These are phyloP conservation scores for Grus americana DNA, from an alignment of 2,113 vertebrate genomes.

Conservation along the genomic window DNA sequence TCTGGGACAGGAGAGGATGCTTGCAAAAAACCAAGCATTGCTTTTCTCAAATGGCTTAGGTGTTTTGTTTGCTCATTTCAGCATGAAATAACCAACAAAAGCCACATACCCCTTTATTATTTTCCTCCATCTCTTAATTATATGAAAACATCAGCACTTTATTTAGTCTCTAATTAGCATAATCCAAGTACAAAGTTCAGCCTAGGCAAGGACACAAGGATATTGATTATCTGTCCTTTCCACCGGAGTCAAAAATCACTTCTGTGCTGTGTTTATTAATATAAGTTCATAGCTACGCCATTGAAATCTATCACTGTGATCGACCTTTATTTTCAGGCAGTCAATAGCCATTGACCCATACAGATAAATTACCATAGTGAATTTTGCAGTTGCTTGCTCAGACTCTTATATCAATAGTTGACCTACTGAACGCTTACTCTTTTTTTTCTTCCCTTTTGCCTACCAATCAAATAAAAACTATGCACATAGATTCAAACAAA, in stretches of 20 bases:
- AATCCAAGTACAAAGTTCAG: conserved; percentile 66
- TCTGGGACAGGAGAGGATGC: not conserved
- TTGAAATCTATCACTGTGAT: conserved; percentile 64
- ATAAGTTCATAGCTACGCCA: conserved; percentile 52
- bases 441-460: not conserved
- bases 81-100: not conserved
- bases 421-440: conserved; percentile 20
- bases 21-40: not conserved
- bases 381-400: conserved; percentile 64
- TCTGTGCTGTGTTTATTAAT: conserved; percentile 63
- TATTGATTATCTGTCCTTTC: conserved; percentile 72
- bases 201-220: conserved; percentile 21
- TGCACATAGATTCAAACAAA: not conserved
- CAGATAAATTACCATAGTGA: conserved; percentile 63
- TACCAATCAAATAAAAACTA: not conserved
- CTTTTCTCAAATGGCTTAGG: not conserved
- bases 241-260: conserved; percentile 58
- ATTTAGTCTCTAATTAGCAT: conserved; percentile 65
- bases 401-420: conserved; percentile 52
- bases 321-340: conserved; percentile 66
- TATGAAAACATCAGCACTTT: conserved; percentile 32
- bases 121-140: conserved; percentile 37
- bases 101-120: not conserved
- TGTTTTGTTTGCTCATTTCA: not conserved
- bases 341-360: conserved; percentile 65